Base-by-base conservation (phyloP, 2,113 vertebrate species). In the Tupaia tana region DNA sequence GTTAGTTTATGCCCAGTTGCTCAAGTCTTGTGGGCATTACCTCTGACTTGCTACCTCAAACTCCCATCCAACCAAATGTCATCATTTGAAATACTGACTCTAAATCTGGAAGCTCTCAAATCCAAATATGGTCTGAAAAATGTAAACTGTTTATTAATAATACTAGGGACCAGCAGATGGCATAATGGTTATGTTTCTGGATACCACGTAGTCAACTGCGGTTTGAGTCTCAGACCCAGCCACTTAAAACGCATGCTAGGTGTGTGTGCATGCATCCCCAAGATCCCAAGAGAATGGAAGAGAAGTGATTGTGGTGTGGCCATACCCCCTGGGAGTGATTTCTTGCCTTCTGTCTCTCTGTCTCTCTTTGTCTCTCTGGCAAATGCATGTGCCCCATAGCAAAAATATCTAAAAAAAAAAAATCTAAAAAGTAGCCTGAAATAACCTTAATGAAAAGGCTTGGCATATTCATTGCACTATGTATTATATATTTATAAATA, bases 391-490 rank as follows among this genome's bases (percentile, higher is more conserved):
- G 43, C 43, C 43, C 43, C 43, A 43, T 43, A 43, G 5, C 43
- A 43, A 43, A 43, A 43, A 43, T 43, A 43, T 43, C 43, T 43
- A 43, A 43, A 43, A 43, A 43, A 43, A 43, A 43, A 43, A 89
- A 89, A 90, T 90, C 31, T 67, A 27, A 82, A 83, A 96, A 84
- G n/a, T 79, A 75, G 27, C 64, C 34, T 90, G 63, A 95, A 95
- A 64, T 63, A 71, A 78, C 87, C 61, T 81, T 84, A 86, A 81
- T 73, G 67, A 81, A 71, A 88, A 75, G 5, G 0, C 20, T 80
- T 82, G 12, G 20, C 34, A 83, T 25, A 29, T 5, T 6, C 71
- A n/a, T 34, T 93, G 18, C 9, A 81, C 87, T 31, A 69, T 70
- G 66, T 73, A 22, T 85, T 43, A 15, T 64, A 7, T 91, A 61